Conservation (phyloP, 2,888 invertebrate genomes). For the Cataglyphis livida region DNA sequence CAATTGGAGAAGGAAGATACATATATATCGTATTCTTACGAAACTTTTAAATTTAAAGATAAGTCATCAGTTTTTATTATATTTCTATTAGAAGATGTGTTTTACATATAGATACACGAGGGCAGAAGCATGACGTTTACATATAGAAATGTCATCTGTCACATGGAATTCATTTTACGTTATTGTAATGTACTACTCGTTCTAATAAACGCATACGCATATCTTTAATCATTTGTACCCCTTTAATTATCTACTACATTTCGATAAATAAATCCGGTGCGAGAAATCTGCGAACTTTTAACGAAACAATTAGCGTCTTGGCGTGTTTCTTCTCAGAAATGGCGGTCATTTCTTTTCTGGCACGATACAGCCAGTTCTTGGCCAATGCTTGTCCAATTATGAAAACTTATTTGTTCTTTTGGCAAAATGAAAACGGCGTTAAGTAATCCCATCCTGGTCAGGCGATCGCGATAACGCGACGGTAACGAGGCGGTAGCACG, state of each 20-base stretch:
- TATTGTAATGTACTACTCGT: background rate
- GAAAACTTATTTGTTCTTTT: constrained; percentile 56
- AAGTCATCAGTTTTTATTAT: background rate
- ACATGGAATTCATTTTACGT: background rate
- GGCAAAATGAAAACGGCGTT: constrained; percentile 62
- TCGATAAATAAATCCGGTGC: constrained; percentile 38
- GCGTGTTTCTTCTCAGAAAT: constrained; percentile 7
- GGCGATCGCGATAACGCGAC: constrained; percentile 66
- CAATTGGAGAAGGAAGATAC: background rate
- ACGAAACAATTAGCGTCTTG: constrained; percentile 41
- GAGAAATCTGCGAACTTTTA: background rate
- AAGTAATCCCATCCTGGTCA: constrained; percentile 60
- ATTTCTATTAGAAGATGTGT: background rate
- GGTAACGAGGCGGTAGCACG: constrained; percentile 67
- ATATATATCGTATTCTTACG: background rate
- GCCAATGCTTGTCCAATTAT: constrained; percentile 42
- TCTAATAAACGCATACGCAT: background rate
- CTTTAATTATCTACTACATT: constrained; percentile 16
- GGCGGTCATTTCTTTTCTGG: constrained; percentile 13
- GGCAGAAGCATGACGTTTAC: background rate
- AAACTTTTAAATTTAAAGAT: background rate
- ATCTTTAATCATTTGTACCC: background rate
- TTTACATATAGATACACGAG: background rate
- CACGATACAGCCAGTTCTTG: background rate
- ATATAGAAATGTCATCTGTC: background rate